Base-by-base conservation (phyloP, 1,140 invertebrate genomes). In the Dreissena polymorpha region DNA sequence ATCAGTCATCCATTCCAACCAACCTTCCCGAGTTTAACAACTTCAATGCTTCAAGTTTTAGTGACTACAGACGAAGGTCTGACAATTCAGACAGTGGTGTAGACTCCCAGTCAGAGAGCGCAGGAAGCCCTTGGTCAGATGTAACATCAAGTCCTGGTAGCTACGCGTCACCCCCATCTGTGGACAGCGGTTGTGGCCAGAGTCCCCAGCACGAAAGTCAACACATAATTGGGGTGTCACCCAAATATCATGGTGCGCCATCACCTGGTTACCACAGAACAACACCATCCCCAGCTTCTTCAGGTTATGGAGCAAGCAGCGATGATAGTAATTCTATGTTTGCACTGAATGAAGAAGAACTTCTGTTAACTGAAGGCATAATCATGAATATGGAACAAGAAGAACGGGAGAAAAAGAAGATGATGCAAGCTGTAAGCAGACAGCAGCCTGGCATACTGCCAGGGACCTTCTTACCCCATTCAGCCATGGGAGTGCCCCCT, bases 131-230 rank as follows among this genome's bases (percentile, higher is more conserved):
- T 10, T 74, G 49, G 49, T 74, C 79, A 18, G 79, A 82, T 27
- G 63, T 29, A 14, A 71, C 79, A n/a, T 63, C 71, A 51, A 82
- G 79, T 25, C 79, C 79, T 27, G 53, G 65, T 21, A 65, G 69
- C 21, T 82, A 82, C n/a, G 65, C 71, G 25, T 82, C 79, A 18
- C 79, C 79, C 27, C 79, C 71, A 5, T 82, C 79, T n/a, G 79
- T 82, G 53, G 79, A 82, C 39, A 82, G 79, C 57, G 79, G 70
- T 8, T 63, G 29, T 82, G 79, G 70, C 0, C 60, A 18, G 1
- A 82, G 79, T 51, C 79, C 79, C 13, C 10, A 72, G 63, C 79
- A 82, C 53, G 79, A 82, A 27, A 82, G 55, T 72, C 68, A 71
- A 39, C 60, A n/a, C 13, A 16, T 23, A 14, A 50, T 49, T 1